Percentiles rank a stretch among this genome's conserved stretches.
These are phyloP conservation scores for Eupsilia transversa DNA, from an alignment of 2,888 invertebrate species.

Conservation along the genomic window DNA sequence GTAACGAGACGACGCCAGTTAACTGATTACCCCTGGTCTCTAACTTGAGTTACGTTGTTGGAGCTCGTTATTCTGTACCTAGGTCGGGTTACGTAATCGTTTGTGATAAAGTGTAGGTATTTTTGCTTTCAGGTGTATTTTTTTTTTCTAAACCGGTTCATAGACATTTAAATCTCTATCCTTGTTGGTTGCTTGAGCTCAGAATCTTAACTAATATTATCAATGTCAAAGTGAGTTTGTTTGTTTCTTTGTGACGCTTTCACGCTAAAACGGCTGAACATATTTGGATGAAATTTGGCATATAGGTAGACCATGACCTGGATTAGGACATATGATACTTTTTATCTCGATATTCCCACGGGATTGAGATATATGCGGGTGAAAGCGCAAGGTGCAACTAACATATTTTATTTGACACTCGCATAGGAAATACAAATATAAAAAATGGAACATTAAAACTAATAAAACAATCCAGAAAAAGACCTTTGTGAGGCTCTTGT, in stretches of 20 bases:
- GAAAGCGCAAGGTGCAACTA: too few species aligned
- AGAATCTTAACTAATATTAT: too few species aligned
- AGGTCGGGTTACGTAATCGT: slow-evolving; percentile 16
- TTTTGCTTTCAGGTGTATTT: neutral
- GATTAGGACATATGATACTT: too few species aligned
- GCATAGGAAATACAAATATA: neutral
- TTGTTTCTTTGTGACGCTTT: too few species aligned
- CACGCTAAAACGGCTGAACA: too few species aligned
- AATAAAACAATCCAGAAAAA: neutral
- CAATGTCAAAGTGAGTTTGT: too few species aligned
- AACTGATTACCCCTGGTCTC: slow-evolving; percentile 71
- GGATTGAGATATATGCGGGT: too few species aligned
- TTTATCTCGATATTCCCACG: too few species aligned
- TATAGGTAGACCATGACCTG: too few species aligned
- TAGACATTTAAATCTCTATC: too few species aligned
- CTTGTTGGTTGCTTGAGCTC: neutral
- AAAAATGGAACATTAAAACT: neutral
- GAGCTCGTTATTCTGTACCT: slow-evolving; percentile 54
- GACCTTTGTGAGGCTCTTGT: neutral
- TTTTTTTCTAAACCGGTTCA: neutral
- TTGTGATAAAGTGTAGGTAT: slow-evolving; percentile 27
- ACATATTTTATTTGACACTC: neutral
- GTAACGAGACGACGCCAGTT: slow-evolving; percentile 70
- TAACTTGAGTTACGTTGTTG: slow-evolving; percentile 62
- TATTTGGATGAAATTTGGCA: too few species aligned